Conservation (phyloP, 2,888 invertebrate genomes). For the Adelphocoris suturalis region DNA sequence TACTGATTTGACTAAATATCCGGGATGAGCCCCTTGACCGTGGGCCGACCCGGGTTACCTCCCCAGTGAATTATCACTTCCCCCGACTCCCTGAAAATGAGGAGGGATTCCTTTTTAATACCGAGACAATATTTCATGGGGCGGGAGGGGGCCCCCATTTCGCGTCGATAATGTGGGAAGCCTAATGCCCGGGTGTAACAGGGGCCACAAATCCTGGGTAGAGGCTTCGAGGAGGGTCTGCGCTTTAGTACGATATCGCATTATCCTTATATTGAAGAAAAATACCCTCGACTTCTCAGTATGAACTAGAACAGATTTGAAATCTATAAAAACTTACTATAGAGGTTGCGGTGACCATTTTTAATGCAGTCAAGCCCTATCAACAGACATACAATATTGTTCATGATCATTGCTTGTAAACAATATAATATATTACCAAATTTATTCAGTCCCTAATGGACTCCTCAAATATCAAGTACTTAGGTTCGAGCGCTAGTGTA, state of each 20-base stretch:
- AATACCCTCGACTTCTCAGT: slow-evolving; percentile 2
- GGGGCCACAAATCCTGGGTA: background rate
- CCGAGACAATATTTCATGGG: background rate
- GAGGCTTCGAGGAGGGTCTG: background rate
- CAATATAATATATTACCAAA: too few species aligned
- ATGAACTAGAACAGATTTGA: background rate
- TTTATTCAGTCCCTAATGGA: too few species aligned
- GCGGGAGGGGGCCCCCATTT: background rate
- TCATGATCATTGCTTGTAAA: too few species aligned
- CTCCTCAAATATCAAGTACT: too few species aligned
- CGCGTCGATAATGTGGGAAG: slow-evolving; percentile 22
- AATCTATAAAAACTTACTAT: too few species aligned
- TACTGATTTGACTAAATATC: slow-evolving; percentile 68
- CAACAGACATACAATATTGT: too few species aligned
- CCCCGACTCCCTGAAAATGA: slow-evolving; percentile 6
- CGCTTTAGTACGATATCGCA: background rate
- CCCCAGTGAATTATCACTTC: background rate
- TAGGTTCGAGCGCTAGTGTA: too few species aligned
- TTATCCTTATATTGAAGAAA: background rate
- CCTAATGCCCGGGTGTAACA: slow-evolving; percentile 8
- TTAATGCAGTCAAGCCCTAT: too few species aligned
- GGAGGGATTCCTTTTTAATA: slow-evolving; percentile 42
- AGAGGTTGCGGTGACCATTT: too few species aligned
- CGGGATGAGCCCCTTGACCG: background rate
- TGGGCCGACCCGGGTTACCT: background rate